Conservation (phyloP, 2,113 vertebrate species). For the Ovibos moschatus region DNA sequence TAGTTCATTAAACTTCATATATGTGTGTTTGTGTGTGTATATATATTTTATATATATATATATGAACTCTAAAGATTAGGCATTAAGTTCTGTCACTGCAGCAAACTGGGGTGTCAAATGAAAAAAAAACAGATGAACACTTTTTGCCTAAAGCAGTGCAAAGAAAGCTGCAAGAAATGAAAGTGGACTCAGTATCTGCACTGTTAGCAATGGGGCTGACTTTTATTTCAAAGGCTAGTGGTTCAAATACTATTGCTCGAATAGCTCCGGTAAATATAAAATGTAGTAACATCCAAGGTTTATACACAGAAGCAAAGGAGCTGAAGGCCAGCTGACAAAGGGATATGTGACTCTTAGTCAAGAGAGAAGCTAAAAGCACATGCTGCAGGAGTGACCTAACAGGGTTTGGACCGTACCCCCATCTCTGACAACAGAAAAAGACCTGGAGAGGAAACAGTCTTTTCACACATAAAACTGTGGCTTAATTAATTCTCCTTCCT, state of each 20-base stretch:
- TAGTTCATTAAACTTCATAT: background rate
- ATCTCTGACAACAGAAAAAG: background rate
- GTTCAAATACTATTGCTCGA: background rate
- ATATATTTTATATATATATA: background rate
- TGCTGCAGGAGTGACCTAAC: constrained; percentile 2
- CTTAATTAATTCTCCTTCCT: constrained; percentile 36
- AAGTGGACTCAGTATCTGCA: constrained; percentile 48
- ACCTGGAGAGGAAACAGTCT: background rate
- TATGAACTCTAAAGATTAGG: background rate
- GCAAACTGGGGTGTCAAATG: constrained; percentile 12
- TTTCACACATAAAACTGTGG: constrained; percentile 36
- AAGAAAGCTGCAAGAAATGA: constrained; percentile 50
- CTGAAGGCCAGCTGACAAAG: constrained; percentile 12
- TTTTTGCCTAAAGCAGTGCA: constrained; percentile 27
- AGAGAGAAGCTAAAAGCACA: constrained; percentile 34
- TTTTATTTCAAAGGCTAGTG: constrained; percentile 50
- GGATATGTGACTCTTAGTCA: background rate
- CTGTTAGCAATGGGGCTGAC: constrained; percentile 36
- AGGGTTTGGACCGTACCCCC: background rate
- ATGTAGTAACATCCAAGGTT: constrained; percentile 22
- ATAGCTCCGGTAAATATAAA: constrained; percentile 54
- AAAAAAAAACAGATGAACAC: constrained; percentile 9
- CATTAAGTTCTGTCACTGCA: constrained; percentile 4
- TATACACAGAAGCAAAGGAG: constrained; percentile 38
- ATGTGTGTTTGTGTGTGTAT: background rate